Evolutionary conservation across 2,888 invertebrate genomes (phyloP).

Genomic region (Eucriotettix oculatus): DNA sequence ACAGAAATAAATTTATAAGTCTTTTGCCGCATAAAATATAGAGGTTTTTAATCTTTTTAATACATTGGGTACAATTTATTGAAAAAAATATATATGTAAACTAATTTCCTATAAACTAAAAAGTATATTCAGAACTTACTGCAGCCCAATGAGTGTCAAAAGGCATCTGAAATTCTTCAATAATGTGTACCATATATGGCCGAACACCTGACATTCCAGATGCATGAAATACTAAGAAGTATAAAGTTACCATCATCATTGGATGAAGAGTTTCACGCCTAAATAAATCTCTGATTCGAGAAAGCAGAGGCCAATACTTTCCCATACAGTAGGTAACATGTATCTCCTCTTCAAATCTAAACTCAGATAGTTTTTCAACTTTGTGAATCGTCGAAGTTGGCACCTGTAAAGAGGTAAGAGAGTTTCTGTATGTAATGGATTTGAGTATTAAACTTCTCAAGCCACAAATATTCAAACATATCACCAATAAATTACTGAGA

Average conservation of each 20-base stretch:
- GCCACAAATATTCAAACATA: too few relatives aligned
- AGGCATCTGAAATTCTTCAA: constrained; percentile 24
- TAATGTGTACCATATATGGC: constrained; percentile 38
- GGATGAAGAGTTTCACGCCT: constrained; percentile 36
- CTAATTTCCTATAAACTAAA: background rate
- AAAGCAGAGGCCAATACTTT: too few relatives aligned
- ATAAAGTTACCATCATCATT: constrained; percentile 31
- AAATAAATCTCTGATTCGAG: constrained; percentile 22
- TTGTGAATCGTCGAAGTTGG: too few relatives aligned
- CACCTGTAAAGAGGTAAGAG: too few relatives aligned
- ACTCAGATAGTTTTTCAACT: too few relatives aligned
- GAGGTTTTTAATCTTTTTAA: too few relatives aligned
- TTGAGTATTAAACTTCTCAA: too few relatives aligned
- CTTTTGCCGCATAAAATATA: background rate
- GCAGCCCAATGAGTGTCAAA: constrained; percentile 29
- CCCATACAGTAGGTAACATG: too few relatives aligned
- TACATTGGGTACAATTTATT: background rate
- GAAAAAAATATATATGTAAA: too few relatives aligned
- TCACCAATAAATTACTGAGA: too few relatives aligned
- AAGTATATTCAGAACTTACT: constrained; percentile 23
- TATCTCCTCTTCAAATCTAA: too few relatives aligned
- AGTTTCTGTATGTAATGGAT: too few relatives aligned
- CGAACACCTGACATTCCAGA: constrained; percentile 33
- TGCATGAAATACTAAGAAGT: constrained; percentile 35
- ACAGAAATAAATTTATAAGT: constrained; percentile 12